phyloP scores from a whole-genome alignment of 2,888 invertebrate species.

The Calephelis perditalis region DNA sequence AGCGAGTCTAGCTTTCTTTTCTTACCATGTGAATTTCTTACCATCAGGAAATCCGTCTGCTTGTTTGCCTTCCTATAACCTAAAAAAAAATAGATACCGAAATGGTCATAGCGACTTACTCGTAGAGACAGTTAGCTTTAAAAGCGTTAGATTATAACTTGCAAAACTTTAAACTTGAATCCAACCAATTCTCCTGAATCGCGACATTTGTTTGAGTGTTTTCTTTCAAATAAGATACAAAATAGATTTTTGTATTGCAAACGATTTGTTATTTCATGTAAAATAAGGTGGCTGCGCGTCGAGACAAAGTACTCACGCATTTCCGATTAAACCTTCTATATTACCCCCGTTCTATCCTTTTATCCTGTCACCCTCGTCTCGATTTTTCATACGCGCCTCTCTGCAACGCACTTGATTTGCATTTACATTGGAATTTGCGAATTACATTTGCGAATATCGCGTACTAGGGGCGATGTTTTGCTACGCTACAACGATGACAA shows the following conservation, averaged over 20 bases:
- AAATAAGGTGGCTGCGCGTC: conserved; percentile 27
- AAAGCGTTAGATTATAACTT: no score
- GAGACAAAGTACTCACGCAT: conserved; percentile 40
- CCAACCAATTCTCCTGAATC: no score
- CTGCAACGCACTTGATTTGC: conserved; percentile 75
- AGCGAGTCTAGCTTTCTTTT: no score
- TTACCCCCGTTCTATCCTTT: conserved; percentile 49
- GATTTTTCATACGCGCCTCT: conserved; percentile 74
- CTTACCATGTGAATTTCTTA: no score
- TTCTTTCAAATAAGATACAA: neutral
- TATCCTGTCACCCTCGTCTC: conserved; percentile 69
- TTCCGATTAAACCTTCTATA: conserved; percentile 68
- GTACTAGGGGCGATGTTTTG: conserved; percentile 56
- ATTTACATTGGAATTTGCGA: no score
- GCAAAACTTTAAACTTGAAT: no score
- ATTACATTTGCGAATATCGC: conserved; percentile 24
- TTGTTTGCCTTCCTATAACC: no score
- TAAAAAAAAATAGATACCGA: no score
- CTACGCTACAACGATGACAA: conserved; percentile 41
- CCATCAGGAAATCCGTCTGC: no score
- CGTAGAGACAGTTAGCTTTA: no score
- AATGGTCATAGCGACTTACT: no score
- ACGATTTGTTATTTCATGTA: conserved; percentile 25
- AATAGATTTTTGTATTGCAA: conserved; percentile 6
- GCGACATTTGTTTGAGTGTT: neutral